Evolutionary conservation across 1,140 invertebrate species (phyloP), one percentile per base, ranked within the genome.

Genomic region (Tenebrio molitor): DNA sequence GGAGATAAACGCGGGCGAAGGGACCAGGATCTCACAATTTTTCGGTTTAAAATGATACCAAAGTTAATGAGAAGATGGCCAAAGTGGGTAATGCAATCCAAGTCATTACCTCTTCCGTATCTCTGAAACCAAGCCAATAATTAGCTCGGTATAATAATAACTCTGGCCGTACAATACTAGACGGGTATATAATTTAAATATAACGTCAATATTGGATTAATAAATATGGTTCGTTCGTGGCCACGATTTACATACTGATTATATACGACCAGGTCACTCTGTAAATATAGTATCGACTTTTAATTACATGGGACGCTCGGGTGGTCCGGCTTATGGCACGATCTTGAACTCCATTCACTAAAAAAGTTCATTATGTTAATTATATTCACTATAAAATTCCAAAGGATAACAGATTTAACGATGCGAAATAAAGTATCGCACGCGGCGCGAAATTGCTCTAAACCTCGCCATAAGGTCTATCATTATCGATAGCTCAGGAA

Each of bases 181-280:
- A 72, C 70, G 69, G 65, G 65, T 68, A 72, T 80, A 78, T 80
- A 80, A 80, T 80, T 80, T 80, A 80, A 77, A 77, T 78, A 75
- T 76, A 73, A 78, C 72, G 75, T 75, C 75, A 77, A 80, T 80
- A 79, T 80, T 79, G 79, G 79, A 75, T 79, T 80, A 80, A 80
- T 80, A 79, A 80, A 80, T 80, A 78, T 78, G 74, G 79, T 76
- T 68, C 74, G 73, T 71, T 77, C 76, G 79, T 78, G 79, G 75
- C 75, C 78, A 78, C 78, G 79, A 80, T 80, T 80, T 80, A 80
- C 79, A 80, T 80, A 80, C 76, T 79, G 79, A 80, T 80, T 79
- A 79, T 78, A 76, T 73, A 72, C 73, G 72, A 72, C 36, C 58
- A 46, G 63, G 42, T 74, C 71, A 68, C 33, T 72, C 50, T 64